Evolutionary conservation across 1,140 invertebrate genomes (phyloP), one percentile per base, ranked within the genome.

Genomic region (Trachymyrmex septentrionalis): DNA sequence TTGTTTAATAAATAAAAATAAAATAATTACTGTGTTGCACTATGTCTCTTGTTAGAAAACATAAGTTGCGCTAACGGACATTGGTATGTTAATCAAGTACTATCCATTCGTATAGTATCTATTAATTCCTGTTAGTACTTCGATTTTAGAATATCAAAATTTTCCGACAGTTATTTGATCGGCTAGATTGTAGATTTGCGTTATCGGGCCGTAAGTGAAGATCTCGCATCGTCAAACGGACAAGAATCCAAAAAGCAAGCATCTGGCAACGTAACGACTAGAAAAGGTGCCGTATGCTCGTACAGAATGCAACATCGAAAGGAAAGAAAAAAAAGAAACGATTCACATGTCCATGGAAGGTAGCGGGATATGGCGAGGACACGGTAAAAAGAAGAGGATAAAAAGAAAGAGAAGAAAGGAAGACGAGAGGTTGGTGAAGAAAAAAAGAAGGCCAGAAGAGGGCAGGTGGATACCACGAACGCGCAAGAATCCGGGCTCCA

Each of bases 401-500:
- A 59, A 67, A 4, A 34, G 27, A 10, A 48, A 34, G 14, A 48
- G 3, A 24, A 30, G 24, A 44, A 82, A 19, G 44, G 19, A 24
- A 16, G 53, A 57, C 3, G 53, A 64, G 57, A 75, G 57, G 50
- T 64, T 16, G 53, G n/a, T 67, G 44, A 66, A 63, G n/a, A 53
- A 71, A 80, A 72, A 50, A 76, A 72, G 53, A 44, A 73, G 57
- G 5, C 38, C 64, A 55, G 27, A 69, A 85, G 34, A 1, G 55
- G 55, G 80, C 81, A 91, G 87, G 86, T 91, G 90, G 87, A 89
- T 91, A 66, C 87, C 82, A 86, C 71, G 89, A 80, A 89, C 85
- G 90, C 88, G 90, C 89, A 88, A 78, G 92, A 93, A 93, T 93
- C 89, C 90, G 88, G 76, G 85, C 90, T 71, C 5, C n/a, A n/a